Base-by-base conservation (phyloP, 2,888 invertebrate species). In the Acleris laterana region DNA sequence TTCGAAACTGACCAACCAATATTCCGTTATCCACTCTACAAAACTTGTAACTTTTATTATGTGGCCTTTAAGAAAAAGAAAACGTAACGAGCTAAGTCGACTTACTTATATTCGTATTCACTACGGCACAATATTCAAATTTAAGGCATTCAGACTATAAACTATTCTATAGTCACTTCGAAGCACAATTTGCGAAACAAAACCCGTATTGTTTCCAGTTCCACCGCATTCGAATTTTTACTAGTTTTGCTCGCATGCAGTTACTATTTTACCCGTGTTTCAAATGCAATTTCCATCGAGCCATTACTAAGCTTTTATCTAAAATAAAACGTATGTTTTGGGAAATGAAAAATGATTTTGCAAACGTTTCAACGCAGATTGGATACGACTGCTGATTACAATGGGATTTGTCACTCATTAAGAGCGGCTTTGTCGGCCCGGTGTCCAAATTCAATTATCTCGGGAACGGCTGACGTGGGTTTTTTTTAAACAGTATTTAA, bases 351-450 rank as follows among this genome's bases (percentile, higher is more conserved):
- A 56, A 0, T 63, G 50, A 17, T 56, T 49, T 48, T 49, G 49
- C 9, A 22, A 22, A 51, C 20, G 22, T 22, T 20, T 22, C 42
- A 59, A 17, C 38, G 16, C 5, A 28, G 38, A 44, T 61, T 44
- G 61, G 19, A 61, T 61, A 28, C 9, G 52, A 22, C 28, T 28
- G 25, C 44, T 44, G 51, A 52, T 52, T 61, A 28, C 52, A 61
- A 51, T 44, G n/a, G 42, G 60, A 32, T 52, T 52, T 52, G 51
- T 60, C 49, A 49, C 32, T 59, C 42, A 51, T 51, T 60, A 25
- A 9, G n/a, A 22, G 13, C 19, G 59, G 22, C 20, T 51, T 38
- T 53, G 19, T 42, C 55, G 51, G 38, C 16, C 42, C 51, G 20
- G 42, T 44, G 25, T 52, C 28, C 52, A 52, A 61, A 52, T 61